Conservation (phyloP, 2,797 vertebrate species). For the Euphonia xanthogaster region DNA sequence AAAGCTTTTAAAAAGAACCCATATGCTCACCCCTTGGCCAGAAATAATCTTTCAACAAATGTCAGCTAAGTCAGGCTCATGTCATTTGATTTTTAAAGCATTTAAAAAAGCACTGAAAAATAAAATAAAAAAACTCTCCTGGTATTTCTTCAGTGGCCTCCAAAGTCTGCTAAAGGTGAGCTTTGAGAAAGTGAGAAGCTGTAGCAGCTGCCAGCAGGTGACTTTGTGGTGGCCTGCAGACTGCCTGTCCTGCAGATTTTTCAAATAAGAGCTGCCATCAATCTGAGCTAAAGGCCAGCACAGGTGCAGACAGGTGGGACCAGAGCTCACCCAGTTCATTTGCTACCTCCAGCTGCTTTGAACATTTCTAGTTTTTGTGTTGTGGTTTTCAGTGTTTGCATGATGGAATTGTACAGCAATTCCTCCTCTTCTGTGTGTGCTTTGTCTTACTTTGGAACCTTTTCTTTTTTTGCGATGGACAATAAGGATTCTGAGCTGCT, state of each 20-base stretch:
- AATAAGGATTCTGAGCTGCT: neutral
- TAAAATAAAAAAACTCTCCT: neutral
- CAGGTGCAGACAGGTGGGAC: neutral
- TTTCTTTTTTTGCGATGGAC: neutral
- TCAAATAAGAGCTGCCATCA: neutral
- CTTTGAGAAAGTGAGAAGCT: neutral
- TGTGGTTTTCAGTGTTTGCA: constrained; percentile 26
- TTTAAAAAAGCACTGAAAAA: neutral
- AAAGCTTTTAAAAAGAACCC: neutral
- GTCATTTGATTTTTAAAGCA: neutral
- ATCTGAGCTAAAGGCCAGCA: neutral
- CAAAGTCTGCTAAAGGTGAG: neutral
- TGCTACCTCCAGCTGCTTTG: neutral
- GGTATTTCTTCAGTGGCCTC: neutral
- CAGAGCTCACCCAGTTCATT: neutral
- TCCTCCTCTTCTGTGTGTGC: neutral
- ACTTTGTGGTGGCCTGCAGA: neutral
- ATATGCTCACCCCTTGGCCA: neutral
- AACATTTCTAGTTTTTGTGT: neutral
- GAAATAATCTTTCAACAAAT: neutral
- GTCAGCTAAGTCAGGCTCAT: neutral
- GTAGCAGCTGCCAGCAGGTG: neutral
- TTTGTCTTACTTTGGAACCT: neutral
- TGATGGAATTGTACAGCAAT: neutral
- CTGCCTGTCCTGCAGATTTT: neutral